Evolutionary conservation across 2,888 invertebrate genomes (phyloP).

Genomic region (Cryptophagus acutangulus): DNA sequence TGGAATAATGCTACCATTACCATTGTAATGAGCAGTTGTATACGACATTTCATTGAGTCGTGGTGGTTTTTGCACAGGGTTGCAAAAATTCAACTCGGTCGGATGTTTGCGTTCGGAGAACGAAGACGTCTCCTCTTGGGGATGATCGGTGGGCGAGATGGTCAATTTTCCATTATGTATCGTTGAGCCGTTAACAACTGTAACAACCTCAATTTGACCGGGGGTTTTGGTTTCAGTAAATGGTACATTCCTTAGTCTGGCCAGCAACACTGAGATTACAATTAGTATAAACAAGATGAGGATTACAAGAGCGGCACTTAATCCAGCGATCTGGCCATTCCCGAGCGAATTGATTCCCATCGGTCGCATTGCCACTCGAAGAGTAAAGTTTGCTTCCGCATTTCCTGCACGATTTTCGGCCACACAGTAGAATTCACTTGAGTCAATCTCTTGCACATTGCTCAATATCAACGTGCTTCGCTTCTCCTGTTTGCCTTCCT

Average conservation of each 20-base stretch:
- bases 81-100: slow-evolving; percentile 50
- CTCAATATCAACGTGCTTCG: slow-evolving; percentile 71
- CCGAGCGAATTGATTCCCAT: slow-evolving; percentile 78
- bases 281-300: slow-evolving; percentile 71
- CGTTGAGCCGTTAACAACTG: slow-evolving; percentile 53
- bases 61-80: slow-evolving; percentile 70
- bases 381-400: slow-evolving; percentile 83
- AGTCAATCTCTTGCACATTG: slow-evolving; percentile 77
- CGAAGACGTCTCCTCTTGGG: slow-evolving; percentile 47
- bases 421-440: slow-evolving; percentile 81
- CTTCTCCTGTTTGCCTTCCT: slow-evolving; percentile 72
- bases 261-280: slow-evolving; percentile 66
- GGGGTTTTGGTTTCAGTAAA: slow-evolving; percentile 72
- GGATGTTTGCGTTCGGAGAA: slow-evolving; percentile 45
- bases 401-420: slow-evolving; percentile 86
- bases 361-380: slow-evolving; percentile 72
- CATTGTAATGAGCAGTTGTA: slow-evolving; percentile 65
- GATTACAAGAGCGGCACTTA: slow-evolving; percentile 76
- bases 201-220: slow-evolving; percentile 67
- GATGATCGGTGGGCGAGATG: slow-evolving; percentile 45
- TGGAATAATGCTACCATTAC: slow-evolving; percentile 59
- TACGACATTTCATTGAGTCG: slow-evolving; percentile 64
- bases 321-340: slow-evolving; percentile 78
- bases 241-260: slow-evolving; percentile 68
- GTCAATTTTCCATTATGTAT: slow-evolving; percentile 51